These are phyloP conservation scores for Bathynomus jamesi DNA, from an alignment of 1,140 invertebrate genomes.

Conservation along the genomic window DNA sequence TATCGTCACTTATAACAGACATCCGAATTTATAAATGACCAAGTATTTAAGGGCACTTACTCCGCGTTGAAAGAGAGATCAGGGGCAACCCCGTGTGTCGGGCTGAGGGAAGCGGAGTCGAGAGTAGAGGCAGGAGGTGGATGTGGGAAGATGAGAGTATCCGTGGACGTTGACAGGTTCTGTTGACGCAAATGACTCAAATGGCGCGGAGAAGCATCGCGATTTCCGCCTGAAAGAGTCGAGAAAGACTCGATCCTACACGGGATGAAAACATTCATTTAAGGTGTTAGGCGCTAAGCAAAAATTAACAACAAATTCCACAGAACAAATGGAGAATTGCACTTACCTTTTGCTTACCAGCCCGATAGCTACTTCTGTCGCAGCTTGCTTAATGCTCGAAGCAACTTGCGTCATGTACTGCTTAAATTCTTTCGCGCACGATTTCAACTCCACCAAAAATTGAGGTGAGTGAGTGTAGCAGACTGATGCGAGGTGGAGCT, in stretches of 20 bases:
- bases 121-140: constrained; percentile 28
- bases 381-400: constrained; percentile 74
- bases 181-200: constrained; percentile 7
- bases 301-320: too few relatives aligned
- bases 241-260: constrained; percentile 32
- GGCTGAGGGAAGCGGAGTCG: constrained; percentile 12
- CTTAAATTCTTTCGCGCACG: constrained; percentile 67
- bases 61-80: constrained; percentile 8
- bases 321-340: too few relatives aligned
- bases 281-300: too few relatives aligned
- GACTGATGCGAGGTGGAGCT: constrained; percentile 76
- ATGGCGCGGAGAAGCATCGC: background rate
- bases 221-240: constrained; percentile 13
- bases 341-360: constrained; percentile 56
- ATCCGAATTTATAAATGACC: too few relatives aligned
- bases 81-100: constrained; percentile 6
- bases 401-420: constrained; percentile 64
- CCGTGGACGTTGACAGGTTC: constrained; percentile 26
- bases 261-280: background rate
- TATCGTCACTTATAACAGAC: too few relatives aligned
- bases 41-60: too few relatives aligned
- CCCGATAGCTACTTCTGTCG: constrained; percentile 86
- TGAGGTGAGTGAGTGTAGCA: constrained; percentile 86
- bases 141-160: constrained; percentile 28
- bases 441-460: constrained; percentile 70